Evolutionary conservation across 2,113 vertebrate genomes (phyloP).

Genomic region (Anser cygnoides): DNA sequence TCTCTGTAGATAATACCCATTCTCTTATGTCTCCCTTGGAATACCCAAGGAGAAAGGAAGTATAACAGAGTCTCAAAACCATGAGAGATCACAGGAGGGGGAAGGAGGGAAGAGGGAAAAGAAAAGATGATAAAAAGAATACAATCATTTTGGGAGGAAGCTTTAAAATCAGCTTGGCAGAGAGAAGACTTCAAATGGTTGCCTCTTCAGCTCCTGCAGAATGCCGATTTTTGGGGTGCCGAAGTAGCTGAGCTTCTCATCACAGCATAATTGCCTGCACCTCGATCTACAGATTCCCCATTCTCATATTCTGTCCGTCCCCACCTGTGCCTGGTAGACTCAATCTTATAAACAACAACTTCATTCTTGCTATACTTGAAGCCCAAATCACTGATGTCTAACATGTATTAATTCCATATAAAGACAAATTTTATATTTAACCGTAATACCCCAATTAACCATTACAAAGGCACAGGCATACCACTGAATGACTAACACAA

Average conservation of each 20-base stretch:
- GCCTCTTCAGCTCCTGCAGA: neutral
- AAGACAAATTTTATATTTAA: neutral
- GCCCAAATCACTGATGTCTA: neutral
- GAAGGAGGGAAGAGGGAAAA: fast-evolving
- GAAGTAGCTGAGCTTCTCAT: neutral
- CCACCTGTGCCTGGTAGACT: neutral
- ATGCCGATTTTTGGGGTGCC: neutral
- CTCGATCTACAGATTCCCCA: neutral
- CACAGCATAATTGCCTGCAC: neutral
- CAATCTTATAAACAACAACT: neutral
- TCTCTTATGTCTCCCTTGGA: neutral
- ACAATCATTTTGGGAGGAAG: neutral
- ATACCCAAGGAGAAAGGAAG: neutral
- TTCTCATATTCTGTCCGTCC: neutral
- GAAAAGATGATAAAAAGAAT: neutral
- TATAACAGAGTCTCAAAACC: neutral
- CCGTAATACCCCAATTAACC: neutral
- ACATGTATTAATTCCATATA: neutral
- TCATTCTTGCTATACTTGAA: neutral
- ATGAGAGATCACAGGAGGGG: neutral
- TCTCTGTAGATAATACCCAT: conserved; percentile 1
- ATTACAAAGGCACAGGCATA: neutral
- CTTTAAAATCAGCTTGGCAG: conserved; percentile 32
- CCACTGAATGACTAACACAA: neutral
- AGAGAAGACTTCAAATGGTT: conserved; percentile 8